Conservation (phyloP, 2,888 invertebrate genomes). For the Bruchidius siliquastri region DNA sequence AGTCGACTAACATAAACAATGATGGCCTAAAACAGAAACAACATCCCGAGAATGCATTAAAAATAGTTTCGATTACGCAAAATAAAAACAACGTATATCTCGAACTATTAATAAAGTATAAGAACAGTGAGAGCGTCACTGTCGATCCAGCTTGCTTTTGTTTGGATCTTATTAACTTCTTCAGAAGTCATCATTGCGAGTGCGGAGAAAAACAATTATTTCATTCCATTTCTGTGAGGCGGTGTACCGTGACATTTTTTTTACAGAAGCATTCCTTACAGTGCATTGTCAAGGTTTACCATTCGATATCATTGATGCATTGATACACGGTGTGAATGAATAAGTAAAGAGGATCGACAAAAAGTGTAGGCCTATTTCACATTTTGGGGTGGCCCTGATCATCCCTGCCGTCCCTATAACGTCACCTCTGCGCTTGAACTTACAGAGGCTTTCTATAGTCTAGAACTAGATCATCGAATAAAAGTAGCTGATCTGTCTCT, state of each 20-base stretch:
- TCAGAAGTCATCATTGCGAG: background rate
- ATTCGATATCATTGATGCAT: background rate
- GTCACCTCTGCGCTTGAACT: too few species aligned
- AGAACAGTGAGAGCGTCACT: background rate
- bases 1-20: too few species aligned
- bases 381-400: too few species aligned
- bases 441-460: too few species aligned
- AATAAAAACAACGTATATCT: background rate
- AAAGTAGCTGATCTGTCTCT: too few species aligned
- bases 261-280: background rate
- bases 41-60: background rate
- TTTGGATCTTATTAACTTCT: background rate
- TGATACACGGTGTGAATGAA: background rate
- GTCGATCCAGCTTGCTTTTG: background rate
- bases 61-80: background rate
- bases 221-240: background rate
- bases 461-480: too few species aligned
- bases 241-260: background rate
- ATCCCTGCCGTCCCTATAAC: too few species aligned
- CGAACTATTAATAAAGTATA: background rate
- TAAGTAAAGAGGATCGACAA: background rate
- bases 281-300: background rate
- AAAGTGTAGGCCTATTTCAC: too few species aligned
- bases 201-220: background rate
- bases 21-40: background rate